Evolutionary conservation across 2,888 invertebrate species (phyloP).

Genomic region (Drosophila aldrichi): DNA sequence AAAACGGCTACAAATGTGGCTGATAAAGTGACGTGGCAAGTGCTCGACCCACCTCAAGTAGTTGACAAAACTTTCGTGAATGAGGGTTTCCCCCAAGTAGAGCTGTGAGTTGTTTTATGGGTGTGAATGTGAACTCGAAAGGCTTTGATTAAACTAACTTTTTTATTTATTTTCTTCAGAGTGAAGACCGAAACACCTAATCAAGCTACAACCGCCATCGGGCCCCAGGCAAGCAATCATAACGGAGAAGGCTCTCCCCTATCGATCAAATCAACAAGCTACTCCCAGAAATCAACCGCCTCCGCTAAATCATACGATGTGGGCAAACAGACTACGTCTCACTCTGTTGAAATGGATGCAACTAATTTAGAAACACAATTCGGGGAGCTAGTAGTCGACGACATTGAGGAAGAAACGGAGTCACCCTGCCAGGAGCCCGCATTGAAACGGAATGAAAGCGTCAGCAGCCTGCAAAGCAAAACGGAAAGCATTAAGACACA

Average conservation of each 20-base stretch:
- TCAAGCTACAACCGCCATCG: not conserved
- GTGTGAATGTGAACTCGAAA: not conserved
- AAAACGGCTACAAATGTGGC: conserved; percentile 27
- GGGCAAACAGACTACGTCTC: conserved; percentile 2
- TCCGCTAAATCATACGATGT: conserved; percentile 71
- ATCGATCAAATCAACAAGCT: conserved; percentile 73
- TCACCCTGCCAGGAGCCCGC: conserved; percentile 18
- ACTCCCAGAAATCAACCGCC: conserved; percentile 82
- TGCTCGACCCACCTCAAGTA: conserved; percentile 28
- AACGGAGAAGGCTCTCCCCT: conserved; percentile 62
- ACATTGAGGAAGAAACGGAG: conserved; percentile 58
- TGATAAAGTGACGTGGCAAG: conserved; percentile 48
- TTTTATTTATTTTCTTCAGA: conserved; percentile 20
- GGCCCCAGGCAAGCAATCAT: conserved; percentile 17
- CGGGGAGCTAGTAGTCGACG: conserved; percentile 59
- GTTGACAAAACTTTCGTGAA: conserved; percentile 22
- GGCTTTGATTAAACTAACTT: conserved; percentile 2
- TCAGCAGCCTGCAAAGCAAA: conserved; percentile 75
- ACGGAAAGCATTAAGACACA: conserved; percentile 80
- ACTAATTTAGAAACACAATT: conserved; percentile 46
- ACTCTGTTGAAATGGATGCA: conserved; percentile 13
- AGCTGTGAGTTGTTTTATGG: conserved; percentile 44
- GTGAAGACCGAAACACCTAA: conserved; percentile 5
- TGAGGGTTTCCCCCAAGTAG: conserved; percentile 10
- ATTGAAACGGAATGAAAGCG: conserved; percentile 69